These are phyloP conservation scores for Dyspetes luteomarginatus DNA, from an alignment of 2,888 invertebrate species.

Conservation along the genomic window DNA sequence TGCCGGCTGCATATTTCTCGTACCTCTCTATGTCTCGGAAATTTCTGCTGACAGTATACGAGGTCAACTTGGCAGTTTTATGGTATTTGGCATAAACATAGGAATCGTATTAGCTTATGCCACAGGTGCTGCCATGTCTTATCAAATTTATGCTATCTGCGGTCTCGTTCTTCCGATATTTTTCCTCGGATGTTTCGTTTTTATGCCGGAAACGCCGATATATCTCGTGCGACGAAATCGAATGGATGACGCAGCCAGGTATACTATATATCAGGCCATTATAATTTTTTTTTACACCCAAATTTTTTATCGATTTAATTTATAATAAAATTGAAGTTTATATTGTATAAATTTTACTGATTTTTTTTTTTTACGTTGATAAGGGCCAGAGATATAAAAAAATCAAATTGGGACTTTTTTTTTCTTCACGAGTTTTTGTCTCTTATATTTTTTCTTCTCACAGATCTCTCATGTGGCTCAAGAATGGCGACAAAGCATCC, in stretches of 20 bases:
- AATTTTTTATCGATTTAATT: no score
- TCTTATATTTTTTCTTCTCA: background rate
- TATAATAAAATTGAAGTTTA: no score
- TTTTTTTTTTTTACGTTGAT: no score
- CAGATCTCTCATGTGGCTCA: constrained; percentile 76
- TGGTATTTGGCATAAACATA: constrained; percentile 84
- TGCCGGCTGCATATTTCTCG: constrained; percentile 85
- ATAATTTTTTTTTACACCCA: background rate
- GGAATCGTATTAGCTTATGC: constrained; percentile 82
- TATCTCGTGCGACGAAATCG: constrained; percentile 81
- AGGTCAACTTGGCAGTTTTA: constrained; percentile 85
- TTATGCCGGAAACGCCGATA: constrained; percentile 86
- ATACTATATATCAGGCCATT: constrained; percentile 64
- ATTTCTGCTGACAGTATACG: constrained; percentile 85
- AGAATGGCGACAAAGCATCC: constrained; percentile 72
- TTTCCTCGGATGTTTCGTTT: constrained; percentile 82
- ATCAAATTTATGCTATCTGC: constrained; percentile 82
- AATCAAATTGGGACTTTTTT: no score
- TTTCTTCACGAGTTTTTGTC: background rate
- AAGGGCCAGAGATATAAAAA: no score
- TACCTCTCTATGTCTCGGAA: constrained; percentile 88
- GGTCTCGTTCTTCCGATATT: constrained; percentile 82
- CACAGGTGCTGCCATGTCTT: constrained; percentile 83
- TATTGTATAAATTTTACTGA: background rate
- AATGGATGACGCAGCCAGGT: constrained; percentile 80